Evolutionary conservation across 2,888 invertebrate species (phyloP), one percentile per base, ranked within the genome.

Genomic region (Tipula lateralis): DNA sequence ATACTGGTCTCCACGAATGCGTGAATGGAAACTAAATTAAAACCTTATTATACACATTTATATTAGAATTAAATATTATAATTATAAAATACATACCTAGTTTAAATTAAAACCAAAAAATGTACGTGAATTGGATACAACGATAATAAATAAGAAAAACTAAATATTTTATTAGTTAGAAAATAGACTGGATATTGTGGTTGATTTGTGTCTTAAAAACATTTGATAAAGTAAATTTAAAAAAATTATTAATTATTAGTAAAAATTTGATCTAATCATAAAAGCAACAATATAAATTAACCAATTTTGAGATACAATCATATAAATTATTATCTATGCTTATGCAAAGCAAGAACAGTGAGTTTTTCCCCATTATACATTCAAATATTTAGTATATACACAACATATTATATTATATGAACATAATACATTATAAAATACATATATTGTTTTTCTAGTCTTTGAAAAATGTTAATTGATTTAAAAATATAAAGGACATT

Each of bases 401-500:
- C 39, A 66, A 66, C 66, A 66, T 66, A 66, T n/a, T 39, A 39
- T 6, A 50, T 50, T 50, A 39, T 39, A 39, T 3, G 13, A 66
- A 66, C 9, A 6, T 44, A 66, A 7, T 24, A 66, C 24, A 44
- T 44, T 66, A 66, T 66, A n/a, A n/a, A n/a, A n/a, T n/a, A n/a
- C n/a, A n/a, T n/a, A 66, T 24, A 66, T 66, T 66, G 66, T 66
- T 66, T 66, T 66, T 66, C 66, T 66, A 66, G 66, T 66, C 66
- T 50, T 50, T 66, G 66, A 66, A 66, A 12, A 66, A 50, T 16
- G 44, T 50, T 66, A 66, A 24, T 66, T 24, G 7, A 66, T 24
- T 66, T 24, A 24, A 66, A 24, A 66, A 66, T 66, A 66, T 66
- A 66, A 66, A 66, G 66, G 66, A 24, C 7, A 19, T 66, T 66